These are phyloP conservation scores for Aricia artaxerxes DNA, from an alignment of 2,888 invertebrate species.

Conservation along the genomic window DNA sequence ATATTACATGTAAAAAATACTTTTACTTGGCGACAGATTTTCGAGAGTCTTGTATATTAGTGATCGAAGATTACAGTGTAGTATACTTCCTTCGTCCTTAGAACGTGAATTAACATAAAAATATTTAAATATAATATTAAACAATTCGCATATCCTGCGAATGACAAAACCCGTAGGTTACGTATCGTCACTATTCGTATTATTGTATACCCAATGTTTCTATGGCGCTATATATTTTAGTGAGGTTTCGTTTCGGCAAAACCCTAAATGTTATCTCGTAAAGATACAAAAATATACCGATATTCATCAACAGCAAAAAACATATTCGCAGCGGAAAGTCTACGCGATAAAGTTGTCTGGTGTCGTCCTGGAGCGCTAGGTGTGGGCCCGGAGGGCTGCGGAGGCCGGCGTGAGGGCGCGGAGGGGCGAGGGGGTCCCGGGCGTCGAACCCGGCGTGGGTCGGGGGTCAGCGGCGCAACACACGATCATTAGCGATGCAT, in stretches of 20 bases:
- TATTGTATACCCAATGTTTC: not conserved
- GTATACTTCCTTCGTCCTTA: conserved; percentile 11
- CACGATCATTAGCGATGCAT: conserved; percentile 69
- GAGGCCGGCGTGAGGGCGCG: conserved; percentile 62
- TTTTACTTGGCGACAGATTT: too few relatives aligned
- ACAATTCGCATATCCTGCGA: conserved; percentile 11
- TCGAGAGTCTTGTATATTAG: too few relatives aligned
- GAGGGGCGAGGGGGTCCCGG: conserved; percentile 66
- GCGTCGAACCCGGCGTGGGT: conserved; percentile 74
- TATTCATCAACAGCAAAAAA: not conserved
- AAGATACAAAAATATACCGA: too few relatives aligned
- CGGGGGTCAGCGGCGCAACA: conserved; percentile 76
- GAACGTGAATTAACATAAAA: conserved; percentile 9
- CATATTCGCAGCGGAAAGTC: not conserved
- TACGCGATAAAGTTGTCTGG: conserved; percentile 60
- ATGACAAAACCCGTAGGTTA: not conserved
- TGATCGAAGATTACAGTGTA: not conserved
- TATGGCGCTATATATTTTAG: not conserved
- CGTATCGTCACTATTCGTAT: not conserved
- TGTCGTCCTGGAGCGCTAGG: conserved; percentile 53
- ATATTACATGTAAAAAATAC: too few relatives aligned
- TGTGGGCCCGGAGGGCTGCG: conserved; percentile 44
- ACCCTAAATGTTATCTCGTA: too few relatives aligned
- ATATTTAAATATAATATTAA: not conserved
- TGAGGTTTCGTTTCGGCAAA: not conserved